A percentile compares a stretch with the other conserved stretches of the same genome.
phyloP scores from a whole-genome alignment of 1,140 invertebrate genomes.

The Drosophila kikkawai region DNA sequence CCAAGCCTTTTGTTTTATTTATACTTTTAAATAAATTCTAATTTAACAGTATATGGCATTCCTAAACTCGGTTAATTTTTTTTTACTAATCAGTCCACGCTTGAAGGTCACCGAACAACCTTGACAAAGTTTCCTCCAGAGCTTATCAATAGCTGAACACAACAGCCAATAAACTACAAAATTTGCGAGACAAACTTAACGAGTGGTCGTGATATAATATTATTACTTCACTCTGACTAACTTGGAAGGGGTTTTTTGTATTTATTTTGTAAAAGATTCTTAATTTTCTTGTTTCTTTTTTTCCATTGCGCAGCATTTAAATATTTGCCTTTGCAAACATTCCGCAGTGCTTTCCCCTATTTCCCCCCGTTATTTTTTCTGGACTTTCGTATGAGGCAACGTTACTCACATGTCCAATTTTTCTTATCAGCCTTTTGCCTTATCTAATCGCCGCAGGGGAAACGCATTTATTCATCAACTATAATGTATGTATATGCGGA shows the following conservation, averaged over 20 bases:
- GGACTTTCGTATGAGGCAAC: slow-evolving; percentile 9
- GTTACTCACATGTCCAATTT: slow-evolving; percentile 37
- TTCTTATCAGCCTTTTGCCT: slow-evolving; percentile 22
- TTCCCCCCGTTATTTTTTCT: background rate
- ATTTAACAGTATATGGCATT: background rate
- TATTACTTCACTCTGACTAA: background rate
- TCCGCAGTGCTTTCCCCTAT: slow-evolving; percentile 10
- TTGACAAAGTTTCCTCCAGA: slow-evolving; percentile 32
- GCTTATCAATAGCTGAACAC: slow-evolving; percentile 21
- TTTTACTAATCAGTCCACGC: slow-evolving; percentile 5
- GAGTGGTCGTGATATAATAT: slow-evolving; percentile 8
- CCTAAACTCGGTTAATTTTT: background rate
- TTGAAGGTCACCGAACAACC: slow-evolving; percentile 31
- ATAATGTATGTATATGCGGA: slow-evolving; percentile 26
- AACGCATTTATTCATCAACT: slow-evolving; percentile 44
- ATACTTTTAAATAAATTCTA: background rate
- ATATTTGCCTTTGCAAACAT: slow-evolving; percentile 27
- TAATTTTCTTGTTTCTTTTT: background rate
- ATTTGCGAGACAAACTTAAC: slow-evolving; percentile 18
- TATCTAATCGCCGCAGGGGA: slow-evolving; percentile 39
- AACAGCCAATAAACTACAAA: slow-evolving; percentile 15
- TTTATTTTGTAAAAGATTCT: background rate
- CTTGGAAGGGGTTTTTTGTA: background rate
- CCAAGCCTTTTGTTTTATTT: background rate
- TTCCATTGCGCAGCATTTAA: slow-evolving; percentile 12